Evolutionary conservation across 2,888 invertebrate genomes (phyloP).

Genomic region (Micoletzkya japonica): DNA sequence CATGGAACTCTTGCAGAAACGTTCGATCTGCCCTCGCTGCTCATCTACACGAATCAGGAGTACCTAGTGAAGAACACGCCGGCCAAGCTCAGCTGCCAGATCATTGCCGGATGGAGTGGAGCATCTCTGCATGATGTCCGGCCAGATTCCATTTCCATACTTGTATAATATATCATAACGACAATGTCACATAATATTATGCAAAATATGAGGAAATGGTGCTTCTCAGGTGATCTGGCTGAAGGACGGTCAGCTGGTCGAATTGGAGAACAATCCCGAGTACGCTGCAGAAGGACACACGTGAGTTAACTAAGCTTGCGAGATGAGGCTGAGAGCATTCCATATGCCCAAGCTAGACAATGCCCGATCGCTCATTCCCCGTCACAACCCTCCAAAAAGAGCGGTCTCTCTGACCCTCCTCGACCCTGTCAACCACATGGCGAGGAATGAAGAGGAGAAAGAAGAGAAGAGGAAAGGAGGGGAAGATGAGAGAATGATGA

Average conservation of each 20-base stretch:
- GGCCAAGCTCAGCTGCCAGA: conserved; percentile 41
- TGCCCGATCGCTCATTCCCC: background rate
- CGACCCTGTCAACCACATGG: too few relatives aligned
- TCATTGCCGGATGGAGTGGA: conserved; percentile 41
- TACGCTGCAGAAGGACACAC: conserved; percentile 34
- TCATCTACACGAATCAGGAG: conserved; percentile 39
- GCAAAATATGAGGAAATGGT: background rate
- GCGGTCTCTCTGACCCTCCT: too few relatives aligned
- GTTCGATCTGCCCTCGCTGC: conserved; percentile 46
- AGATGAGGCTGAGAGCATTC: background rate
- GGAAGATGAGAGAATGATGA: too few relatives aligned
- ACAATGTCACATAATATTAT: background rate
- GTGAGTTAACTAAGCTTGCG: conserved; percentile 28
- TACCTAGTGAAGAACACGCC: conserved; percentile 38
- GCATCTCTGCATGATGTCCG: conserved; percentile 28
- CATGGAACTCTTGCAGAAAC: conserved; percentile 34
- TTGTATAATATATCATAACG: too few relatives aligned
- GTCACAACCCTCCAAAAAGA: background rate
- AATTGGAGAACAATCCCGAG: conserved; percentile 33
- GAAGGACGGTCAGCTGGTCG: conserved; percentile 44
- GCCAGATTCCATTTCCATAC: too few relatives aligned
- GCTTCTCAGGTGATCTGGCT: conserved; percentile 42
- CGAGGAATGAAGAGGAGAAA: too few relatives aligned
- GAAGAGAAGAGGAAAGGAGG: too few relatives aligned
- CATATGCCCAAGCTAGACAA: background rate